Evolutionary conservation across 2,888 invertebrate species (phyloP).

Genomic region (Ochropacha duplaris): DNA sequence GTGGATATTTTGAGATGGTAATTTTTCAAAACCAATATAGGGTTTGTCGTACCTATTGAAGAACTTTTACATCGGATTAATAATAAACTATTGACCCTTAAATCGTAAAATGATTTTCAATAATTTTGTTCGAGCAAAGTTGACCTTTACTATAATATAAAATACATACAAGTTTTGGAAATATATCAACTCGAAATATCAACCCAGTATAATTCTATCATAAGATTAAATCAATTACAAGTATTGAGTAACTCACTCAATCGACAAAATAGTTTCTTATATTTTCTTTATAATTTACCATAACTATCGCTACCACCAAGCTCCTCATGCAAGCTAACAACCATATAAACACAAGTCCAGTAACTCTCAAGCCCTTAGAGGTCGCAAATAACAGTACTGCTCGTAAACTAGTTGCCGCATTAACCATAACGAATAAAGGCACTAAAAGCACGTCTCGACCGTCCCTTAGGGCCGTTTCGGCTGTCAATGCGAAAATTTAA

Average conservation of each 20-base stretch:
- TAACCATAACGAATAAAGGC: conserved; percentile 82
- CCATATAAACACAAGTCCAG: conserved; percentile 8
- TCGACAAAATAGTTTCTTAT: neutral
- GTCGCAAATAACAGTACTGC: conserved; percentile 74
- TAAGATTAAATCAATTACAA: no score
- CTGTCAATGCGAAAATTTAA: conserved; percentile 83
- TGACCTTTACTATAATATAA: no score
- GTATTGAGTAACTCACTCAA: neutral
- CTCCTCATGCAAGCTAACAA: neutral
- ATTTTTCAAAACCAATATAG: no score
- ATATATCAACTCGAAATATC: no score
- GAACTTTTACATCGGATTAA: no score
- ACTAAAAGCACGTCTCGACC: conserved; percentile 76
- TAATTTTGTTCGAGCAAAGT: no score
- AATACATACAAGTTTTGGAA: no score
- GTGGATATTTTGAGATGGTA: no score
- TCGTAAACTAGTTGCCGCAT: conserved; percentile 80
- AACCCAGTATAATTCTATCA: no score
- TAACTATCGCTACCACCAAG: neutral
- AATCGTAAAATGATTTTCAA: no score
- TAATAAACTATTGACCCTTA: no score
- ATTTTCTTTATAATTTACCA: neutral
- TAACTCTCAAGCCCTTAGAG: conserved; percentile 44
- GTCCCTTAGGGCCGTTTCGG: conserved; percentile 80
- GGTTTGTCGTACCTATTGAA: no score